Evolutionary conservation across 2,888 invertebrate species (phyloP), one percentile per base, ranked within the genome.

Genomic region (Adelphocoris suturalis): DNA sequence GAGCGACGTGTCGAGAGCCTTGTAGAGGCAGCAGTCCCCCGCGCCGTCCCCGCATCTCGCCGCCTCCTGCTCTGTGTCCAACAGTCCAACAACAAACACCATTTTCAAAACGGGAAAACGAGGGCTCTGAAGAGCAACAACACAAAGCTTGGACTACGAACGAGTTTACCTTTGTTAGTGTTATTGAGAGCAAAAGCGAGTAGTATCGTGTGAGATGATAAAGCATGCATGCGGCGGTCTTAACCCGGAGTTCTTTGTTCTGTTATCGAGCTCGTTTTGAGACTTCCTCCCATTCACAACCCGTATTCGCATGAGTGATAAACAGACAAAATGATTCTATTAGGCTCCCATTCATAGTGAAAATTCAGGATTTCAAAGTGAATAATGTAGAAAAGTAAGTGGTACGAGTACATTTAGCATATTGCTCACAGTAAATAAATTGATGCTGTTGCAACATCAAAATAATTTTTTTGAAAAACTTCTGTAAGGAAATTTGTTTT

Each of bases 1-100:
- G 93, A 92, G 94, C 93, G 91, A 95, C 55, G 94, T 93, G 92
- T 94, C 94, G 91, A 94, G 93, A 37, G 91, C 91, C 86, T 90
- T 86, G 90, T 91, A 91, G 0, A 91, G 89, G 76, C 91, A 93
- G 93, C 90, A 93, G 91, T 87, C 88, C 19, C 89, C 89, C 27
- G 47, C 80, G 23, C 55, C 82, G 27, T 46, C 81, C 16, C 81
- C 84, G 75, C 89, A 89, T 85, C 81, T 85, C 48, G 68, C n/a
- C 55, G 48, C 68, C 76, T 82, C 84, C 48, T 84, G 68, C 27
- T 89, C 81, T 82, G 84, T 78, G 14, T 52, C 52, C 82, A 82
- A 82, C 82, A 82, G 12, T 52, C 52, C 78, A 89, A 76, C 57
- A 87, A 52, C 52, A 89, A 61, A 19, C 27, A 78, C 55, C 46